A percentile compares a stretch with the other conserved stretches of the same genome.
phyloP scores from a whole-genome alignment of 1,140 invertebrate species.

The Heliconius hewitsoni region DNA sequence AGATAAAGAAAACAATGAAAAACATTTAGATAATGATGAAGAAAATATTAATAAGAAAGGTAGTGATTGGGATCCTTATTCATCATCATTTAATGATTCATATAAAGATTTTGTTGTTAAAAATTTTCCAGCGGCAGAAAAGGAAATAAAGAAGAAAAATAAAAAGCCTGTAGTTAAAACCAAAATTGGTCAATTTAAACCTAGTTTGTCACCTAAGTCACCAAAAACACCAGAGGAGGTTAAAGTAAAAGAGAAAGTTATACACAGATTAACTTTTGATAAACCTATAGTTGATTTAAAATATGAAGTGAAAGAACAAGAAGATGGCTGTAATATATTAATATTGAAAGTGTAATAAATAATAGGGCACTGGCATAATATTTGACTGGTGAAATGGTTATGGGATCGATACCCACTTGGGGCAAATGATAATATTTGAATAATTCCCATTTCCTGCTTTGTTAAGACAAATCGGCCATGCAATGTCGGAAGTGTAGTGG shows the following conservation, averaged over 20 bases:
- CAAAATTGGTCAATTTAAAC: slow-evolving; percentile 58
- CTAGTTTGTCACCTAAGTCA: slow-evolving; percentile 42
- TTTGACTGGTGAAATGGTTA: not conserved
- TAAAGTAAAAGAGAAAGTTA: not conserved
- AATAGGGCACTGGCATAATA: not conserved
- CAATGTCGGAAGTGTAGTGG: too few species aligned
- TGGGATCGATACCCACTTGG: not conserved
- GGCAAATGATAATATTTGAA: too few species aligned
- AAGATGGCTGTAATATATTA: slow-evolving; percentile 71
- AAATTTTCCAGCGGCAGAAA: slow-evolving; percentile 42
- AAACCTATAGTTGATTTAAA: slow-evolving; percentile 47
- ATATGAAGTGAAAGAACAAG: slow-evolving; percentile 68
- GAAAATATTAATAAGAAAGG: slow-evolving; percentile 7
- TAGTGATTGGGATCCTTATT: slow-evolving; percentile 1
- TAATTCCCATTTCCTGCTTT: too few species aligned
- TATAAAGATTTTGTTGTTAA: slow-evolving; percentile 63
- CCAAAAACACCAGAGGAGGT: not conserved
- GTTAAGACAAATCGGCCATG: not conserved
- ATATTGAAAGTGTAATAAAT: slow-evolving; percentile 55
- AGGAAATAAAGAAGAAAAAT: slow-evolving; percentile 26
- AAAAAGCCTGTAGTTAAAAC: slow-evolving; percentile 55
- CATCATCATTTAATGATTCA: slow-evolving; percentile 60
- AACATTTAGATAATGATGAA: not conserved
- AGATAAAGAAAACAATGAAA: not conserved
- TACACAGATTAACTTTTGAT: slow-evolving; percentile 23